phyloP scores from a whole-genome alignment of 2,113 vertebrate genomes.

The Sylvilagus bachmani region DNA sequence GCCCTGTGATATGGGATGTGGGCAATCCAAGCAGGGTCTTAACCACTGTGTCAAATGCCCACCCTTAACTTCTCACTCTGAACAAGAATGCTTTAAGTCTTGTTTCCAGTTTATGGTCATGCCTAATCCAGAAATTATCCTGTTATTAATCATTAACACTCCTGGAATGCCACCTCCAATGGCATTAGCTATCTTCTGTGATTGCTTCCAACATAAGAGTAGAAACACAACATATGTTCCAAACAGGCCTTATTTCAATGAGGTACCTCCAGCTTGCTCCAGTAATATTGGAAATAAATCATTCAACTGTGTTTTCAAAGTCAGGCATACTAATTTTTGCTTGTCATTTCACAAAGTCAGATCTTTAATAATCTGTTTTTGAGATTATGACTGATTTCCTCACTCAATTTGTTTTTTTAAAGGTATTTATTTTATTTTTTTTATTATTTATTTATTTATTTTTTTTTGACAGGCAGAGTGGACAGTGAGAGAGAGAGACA shows the following conservation, averaged over 20 bases:
- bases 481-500: too few relatives aligned
- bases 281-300: background rate
- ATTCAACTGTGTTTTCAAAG: background rate
- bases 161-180: background rate
- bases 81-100: background rate
- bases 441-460: too few relatives aligned
- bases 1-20: too few relatives aligned
- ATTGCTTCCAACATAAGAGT: background rate
- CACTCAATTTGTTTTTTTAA: background rate
- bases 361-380: constrained; percentile 28
- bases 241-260: background rate
- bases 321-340: background rate
- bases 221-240: background rate
- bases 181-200: background rate
- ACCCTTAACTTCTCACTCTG: background rate
- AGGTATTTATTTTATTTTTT: too few relatives aligned
- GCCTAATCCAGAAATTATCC: background rate
- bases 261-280: background rate
- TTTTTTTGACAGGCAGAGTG: too few relatives aligned
- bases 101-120: background rate
- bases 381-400: background rate
- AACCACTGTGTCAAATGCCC: too few relatives aligned
- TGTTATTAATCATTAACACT: constrained; percentile 29
- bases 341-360: background rate
- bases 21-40: too few relatives aligned